Base-by-base conservation (phyloP, 2,888 invertebrate species). In the Chloroclysta siterata region DNA sequence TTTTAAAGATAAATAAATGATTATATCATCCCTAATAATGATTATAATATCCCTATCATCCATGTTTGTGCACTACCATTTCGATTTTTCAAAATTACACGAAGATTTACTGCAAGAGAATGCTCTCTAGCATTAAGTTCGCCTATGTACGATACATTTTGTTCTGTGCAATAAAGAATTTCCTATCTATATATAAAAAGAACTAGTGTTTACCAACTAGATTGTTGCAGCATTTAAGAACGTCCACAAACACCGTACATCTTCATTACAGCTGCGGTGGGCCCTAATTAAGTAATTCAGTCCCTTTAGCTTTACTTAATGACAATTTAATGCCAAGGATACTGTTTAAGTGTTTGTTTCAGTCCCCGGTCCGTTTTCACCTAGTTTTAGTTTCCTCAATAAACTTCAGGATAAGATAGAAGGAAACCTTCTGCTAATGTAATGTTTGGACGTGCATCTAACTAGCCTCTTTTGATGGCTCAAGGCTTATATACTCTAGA, bases 241-340 rank as follows among this genome's bases (percentile, higher is more conserved):
- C 28, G 48, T 47, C n/a, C 48, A 75, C 78, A 81, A 84, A 81
- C 81, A 80, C 79, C 66, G 79, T 88, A 80, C 70, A 82, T 87
- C 84, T 87, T 78, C 80, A 87, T 87, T 78, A 56, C 56, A 54
- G 66, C 66, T 66, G 73, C 74, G 71, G 72, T 66, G 77, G 80
- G 75, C 79, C 75, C 83, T 88, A 88, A 89, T 89, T 89, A 89
- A 88, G 87, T 86, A 84, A 89, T 85, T 84, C 83, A 78, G 80
- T 76, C 68, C 74, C 74, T 77, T 81, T 79, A 77, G 87, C 87
- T 82, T 84, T 87, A 84, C 82, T 84, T 90, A 90, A 91, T 89
- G 88, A 89, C 89, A 87, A 91, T 91, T 90, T 90, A 91, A 89
- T 88, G 87, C 84, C 63, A 58, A 65, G 76, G 74, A 73, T 75